Evolutionary conservation across 92 coral and sea anemone species (phyloP).

Genomic region (Porites rus): DNA sequence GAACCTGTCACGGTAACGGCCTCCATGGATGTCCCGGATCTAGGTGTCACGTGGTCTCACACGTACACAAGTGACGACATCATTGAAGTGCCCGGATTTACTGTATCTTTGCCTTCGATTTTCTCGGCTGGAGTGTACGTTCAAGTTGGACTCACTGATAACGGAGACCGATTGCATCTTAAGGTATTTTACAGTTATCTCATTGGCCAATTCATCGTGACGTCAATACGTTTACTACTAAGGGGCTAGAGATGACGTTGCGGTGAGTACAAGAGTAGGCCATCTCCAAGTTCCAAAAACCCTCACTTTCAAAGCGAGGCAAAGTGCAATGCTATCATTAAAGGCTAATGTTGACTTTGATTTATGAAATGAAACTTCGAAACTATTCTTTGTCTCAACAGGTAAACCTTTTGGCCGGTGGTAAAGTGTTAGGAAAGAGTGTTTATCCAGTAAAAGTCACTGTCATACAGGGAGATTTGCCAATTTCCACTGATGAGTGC

Average conservation of each 20-base stretch:
- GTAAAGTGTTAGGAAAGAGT: neutral
- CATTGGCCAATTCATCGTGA: too few species aligned
- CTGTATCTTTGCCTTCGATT: slow-evolving; percentile 3
- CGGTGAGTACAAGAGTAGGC: too few species aligned
- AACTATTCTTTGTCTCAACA: neutral
- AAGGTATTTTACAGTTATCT: slow-evolving; percentile 29
- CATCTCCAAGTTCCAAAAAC: too few species aligned
- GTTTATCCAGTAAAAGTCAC: slow-evolving; percentile 48
- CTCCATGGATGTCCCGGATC: slow-evolving; percentile 69
- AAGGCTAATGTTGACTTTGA: too few species aligned
- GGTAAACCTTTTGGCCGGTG: slow-evolving; percentile 65
- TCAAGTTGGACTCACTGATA: slow-evolving; percentile 38
- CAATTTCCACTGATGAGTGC: slow-evolving; percentile 61
- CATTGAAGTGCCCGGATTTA: slow-evolving; percentile 69
- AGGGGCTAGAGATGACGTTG: too few species aligned
- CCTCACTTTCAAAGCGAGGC: too few species aligned
- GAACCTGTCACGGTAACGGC: slow-evolving; percentile 74
- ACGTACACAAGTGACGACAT: slow-evolving; percentile 63
- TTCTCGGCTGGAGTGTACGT: slow-evolving; percentile 64
- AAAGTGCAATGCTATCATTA: too few species aligned
- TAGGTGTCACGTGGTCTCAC: slow-evolving; percentile 67
- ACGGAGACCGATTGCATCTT: slow-evolving; percentile 24
- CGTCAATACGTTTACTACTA: too few species aligned
- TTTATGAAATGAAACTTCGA: neutral
- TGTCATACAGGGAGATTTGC: slow-evolving; percentile 52